phyloP scores from a whole-genome alignment of 2,888 invertebrate species.

The Gryllus longicercus region DNA sequence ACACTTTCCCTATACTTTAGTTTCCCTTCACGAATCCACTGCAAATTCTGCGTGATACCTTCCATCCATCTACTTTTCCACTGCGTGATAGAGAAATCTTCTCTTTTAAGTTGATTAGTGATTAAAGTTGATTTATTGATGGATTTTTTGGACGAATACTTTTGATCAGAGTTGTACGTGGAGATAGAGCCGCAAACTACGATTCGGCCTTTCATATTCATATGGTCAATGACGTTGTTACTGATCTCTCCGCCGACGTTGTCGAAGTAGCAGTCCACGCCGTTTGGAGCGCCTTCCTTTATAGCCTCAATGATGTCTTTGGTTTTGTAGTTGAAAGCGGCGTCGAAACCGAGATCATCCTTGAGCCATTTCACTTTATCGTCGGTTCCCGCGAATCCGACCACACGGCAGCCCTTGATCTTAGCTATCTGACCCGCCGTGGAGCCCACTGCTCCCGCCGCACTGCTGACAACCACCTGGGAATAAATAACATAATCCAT shows the following conservation, averaged over 20 bases:
- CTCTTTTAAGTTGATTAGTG: constrained; percentile 57
- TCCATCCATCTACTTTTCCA: constrained; percentile 61
- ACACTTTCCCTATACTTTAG: constrained; percentile 47
- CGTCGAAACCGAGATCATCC: constrained; percentile 64
- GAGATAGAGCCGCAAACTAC: constrained; percentile 65
- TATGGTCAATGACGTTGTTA: constrained; percentile 56
- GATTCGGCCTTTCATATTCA: constrained; percentile 61
- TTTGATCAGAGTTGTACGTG: constrained; percentile 51
- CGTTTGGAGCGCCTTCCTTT: constrained; percentile 61
- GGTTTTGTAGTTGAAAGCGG: constrained; percentile 69
- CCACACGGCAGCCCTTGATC: constrained; percentile 63
- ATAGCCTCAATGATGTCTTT: constrained; percentile 54
- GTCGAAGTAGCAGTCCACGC: constrained; percentile 73
- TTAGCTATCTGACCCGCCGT: constrained; percentile 51
- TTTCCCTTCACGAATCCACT: constrained; percentile 56
- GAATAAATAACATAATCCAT: no score
- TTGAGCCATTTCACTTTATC: constrained; percentile 67
- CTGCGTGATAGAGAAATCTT: constrained; percentile 57
- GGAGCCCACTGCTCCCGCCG: constrained; percentile 51
- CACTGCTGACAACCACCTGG: constrained; percentile 44
- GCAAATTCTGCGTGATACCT: constrained; percentile 60
- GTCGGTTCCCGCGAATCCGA: constrained; percentile 70
- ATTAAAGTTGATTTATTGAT: constrained; percentile 57
- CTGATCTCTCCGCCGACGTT: constrained; percentile 70
- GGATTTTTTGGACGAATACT: constrained; percentile 37